Conservation (phyloP, 2,888 invertebrate genomes). For the Pammene aurita region DNA sequence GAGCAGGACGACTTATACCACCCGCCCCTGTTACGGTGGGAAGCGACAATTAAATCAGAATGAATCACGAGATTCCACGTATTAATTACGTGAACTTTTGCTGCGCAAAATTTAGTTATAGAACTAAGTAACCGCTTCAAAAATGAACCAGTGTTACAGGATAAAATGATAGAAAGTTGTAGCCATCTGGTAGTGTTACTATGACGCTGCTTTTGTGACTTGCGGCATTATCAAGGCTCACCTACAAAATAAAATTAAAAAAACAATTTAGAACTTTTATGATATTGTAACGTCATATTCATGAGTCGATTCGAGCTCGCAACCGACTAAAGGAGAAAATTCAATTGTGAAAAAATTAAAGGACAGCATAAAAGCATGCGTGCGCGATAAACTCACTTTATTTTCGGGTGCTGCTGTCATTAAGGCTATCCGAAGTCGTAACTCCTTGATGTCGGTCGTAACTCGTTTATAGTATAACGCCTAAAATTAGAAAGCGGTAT, state of each 20-base stretch:
- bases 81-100: conserved; percentile 61
- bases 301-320: no score
- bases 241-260: no score
- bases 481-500: conserved; percentile 72
- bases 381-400: conserved; percentile 71
- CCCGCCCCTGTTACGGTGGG: conserved; percentile 57
- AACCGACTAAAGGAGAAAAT: conserved; percentile 25
- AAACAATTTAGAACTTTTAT: no score
- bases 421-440: conserved; percentile 70
- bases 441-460: conserved; percentile 76
- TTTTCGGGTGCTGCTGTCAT: conserved; percentile 74
- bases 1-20: conserved; percentile 65
- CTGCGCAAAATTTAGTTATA: conserved; percentile 24
- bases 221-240: conserved; percentile 10
- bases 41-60: conserved; percentile 77
- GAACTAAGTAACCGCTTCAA: conserved; percentile 11
- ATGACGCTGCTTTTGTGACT: background rate
- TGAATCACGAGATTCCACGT: conserved; percentile 68
- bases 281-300: no score
- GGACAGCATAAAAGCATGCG: conserved; percentile 61
- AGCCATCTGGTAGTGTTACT: no score
- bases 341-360: conserved; percentile 57
- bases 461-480: conserved; percentile 75
- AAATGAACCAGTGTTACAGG: background rate
- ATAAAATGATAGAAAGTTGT: background rate